phyloP scores from a whole-genome alignment of 2,888 invertebrate genomes.

The Parasteatoda lunata region DNA sequence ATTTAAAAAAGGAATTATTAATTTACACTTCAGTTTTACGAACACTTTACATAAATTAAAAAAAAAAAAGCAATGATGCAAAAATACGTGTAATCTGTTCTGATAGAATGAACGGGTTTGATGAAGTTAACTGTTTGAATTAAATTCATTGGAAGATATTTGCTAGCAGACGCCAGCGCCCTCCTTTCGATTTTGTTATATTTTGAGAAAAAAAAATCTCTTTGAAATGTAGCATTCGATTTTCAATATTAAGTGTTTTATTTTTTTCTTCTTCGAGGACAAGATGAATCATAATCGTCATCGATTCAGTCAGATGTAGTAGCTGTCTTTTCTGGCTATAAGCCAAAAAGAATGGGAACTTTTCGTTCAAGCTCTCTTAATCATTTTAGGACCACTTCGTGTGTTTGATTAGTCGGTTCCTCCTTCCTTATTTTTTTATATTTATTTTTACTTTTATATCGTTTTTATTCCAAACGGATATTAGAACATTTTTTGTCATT shows the following conservation, averaged over 20 bases:
- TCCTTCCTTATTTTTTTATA: neutral
- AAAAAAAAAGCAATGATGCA: too few species aligned
- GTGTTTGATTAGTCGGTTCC: slow-evolving; percentile 35
- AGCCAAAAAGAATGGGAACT: slow-evolving; percentile 34
- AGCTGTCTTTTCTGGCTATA: slow-evolving; percentile 52
- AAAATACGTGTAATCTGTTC: too few species aligned
- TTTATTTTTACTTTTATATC: neutral
- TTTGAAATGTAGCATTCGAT: neutral
- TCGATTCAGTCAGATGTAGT: slow-evolving; percentile 45
- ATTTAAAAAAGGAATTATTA: too few species aligned
- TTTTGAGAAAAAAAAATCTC: too few species aligned
- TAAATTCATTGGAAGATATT: too few species aligned
- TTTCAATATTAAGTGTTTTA: neutral
- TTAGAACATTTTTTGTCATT: neutral
- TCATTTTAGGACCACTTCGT: slow-evolving; percentile 57
- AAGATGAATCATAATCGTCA: slow-evolving; percentile 46
- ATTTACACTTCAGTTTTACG: too few species aligned
- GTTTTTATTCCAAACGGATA: neutral
- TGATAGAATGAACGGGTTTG: too few species aligned
- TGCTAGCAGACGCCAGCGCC: too few species aligned
- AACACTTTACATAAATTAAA: too few species aligned
- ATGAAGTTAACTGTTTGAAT: too few species aligned
- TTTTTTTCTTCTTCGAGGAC: slow-evolving; percentile 6
- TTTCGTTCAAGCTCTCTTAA: slow-evolving; percentile 40
- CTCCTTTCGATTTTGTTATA: too few species aligned